These are phyloP conservation scores for Forbesichthys agassizii DNA, from an alignment of 2,113 vertebrate genomes.

Conservation along the genomic window DNA sequence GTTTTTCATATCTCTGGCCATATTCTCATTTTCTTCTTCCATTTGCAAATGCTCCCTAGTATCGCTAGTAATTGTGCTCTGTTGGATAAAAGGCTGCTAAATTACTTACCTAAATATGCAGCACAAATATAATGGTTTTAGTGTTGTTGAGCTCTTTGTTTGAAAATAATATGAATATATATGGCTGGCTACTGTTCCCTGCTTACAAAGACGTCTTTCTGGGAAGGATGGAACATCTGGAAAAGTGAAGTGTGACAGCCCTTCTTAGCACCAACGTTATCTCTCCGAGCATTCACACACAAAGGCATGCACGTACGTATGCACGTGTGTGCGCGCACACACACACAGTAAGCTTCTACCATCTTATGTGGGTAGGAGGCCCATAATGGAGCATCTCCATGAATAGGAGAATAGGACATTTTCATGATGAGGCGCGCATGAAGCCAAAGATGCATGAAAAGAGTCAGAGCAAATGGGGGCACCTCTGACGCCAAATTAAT, in stretches of 20 bases:
- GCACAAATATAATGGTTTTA: too few relatives aligned
- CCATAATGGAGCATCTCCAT: conserved; percentile 48
- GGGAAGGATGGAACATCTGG: not conserved
- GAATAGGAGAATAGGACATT: conserved; percentile 30
- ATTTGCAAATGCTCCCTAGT: too few relatives aligned
- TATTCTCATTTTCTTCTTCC: too few relatives aligned
- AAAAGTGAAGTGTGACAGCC: not conserved
- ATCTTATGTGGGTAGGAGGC: conserved; percentile 18
- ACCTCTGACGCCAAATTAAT: conserved; percentile 39
- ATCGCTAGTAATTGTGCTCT: too few relatives aligned
- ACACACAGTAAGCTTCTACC: conserved; percentile 20
- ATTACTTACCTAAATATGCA: too few relatives aligned
- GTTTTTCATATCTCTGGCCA: too few relatives aligned
- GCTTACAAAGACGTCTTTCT: not conserved
- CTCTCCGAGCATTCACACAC: not conserved
- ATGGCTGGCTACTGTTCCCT: too few relatives aligned
- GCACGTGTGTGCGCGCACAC: not conserved
- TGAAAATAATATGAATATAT: too few relatives aligned
- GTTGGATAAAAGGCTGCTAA: too few relatives aligned
- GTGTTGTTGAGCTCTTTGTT: too few relatives aligned
- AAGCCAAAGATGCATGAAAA: conserved; percentile 25
- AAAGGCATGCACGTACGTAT: conserved; percentile 1
- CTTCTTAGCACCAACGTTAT: not conserved
- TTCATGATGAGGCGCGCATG: conserved; percentile 17
- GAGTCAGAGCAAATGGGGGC: conserved; percentile 28